Evolutionary conservation across 2,113 vertebrate species (phyloP), one percentile per base, ranked within the genome.

Genomic region (Tringa solitaria): DNA sequence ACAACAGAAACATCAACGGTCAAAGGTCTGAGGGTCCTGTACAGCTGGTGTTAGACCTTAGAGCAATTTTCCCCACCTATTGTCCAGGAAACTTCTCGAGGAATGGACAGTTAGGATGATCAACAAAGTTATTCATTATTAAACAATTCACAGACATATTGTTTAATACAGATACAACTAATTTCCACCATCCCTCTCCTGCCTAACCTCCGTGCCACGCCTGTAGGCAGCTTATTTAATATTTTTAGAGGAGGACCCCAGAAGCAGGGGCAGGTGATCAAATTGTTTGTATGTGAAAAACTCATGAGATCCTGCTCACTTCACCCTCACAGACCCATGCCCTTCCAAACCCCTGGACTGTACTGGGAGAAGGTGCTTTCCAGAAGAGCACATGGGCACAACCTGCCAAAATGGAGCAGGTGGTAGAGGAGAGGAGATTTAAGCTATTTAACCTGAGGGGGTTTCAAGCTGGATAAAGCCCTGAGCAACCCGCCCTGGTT

Each of bases 261-360:
- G 56, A 43, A 37, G 48, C 35, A 76, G 56, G 15, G 27, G 9
- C 27, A 37, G 35, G 27, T 10, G 19, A 50, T 17, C 1, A 0
- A 48, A n/a, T 37, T 5, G 27, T 10, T 51, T 2, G 5, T 23
- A 11, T 3, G 13, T 5, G 27, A 89, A 73, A 69, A 10, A 53
- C 41, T 13, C 12, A 5, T 18, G 60, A 56, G 67, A 50, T 28
- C 39, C 60, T 60, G 12, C n/a, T 43, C 12, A 16, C 12, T 53
- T 61, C 27, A 6, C 5, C 43, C 6, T 19, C 41, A 5, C 0
- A 2, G 15, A 11, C 26, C 10, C 14, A 5, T 3, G 20, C 7
- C 8, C 57, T 78, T 30, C 30, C 59, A 32, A 23, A 18, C 7
- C 70, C n/a, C 20, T 30, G 35, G 56, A 24, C 6, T 2, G 27